Percentiles rank a stretch among this genome's conserved stretches.
Evolutionary conservation across 2,797 vertebrate species (phyloP).

Genomic region (Mareca penelope): DNA sequence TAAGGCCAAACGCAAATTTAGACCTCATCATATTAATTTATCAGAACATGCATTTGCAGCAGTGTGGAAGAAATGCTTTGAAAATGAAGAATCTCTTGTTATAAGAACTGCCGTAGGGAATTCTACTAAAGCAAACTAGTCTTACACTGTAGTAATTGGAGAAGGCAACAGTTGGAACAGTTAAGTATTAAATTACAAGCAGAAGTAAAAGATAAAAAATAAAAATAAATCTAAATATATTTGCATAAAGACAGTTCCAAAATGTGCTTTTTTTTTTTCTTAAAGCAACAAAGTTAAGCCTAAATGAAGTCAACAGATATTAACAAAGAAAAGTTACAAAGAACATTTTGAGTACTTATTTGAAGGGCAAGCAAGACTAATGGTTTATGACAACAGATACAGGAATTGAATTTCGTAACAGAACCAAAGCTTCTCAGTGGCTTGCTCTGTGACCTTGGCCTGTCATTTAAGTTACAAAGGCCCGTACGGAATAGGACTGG

Average conservation of each 20-base stretch:
- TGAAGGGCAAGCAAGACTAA: constrained; percentile 12
- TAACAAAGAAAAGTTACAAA: neutral
- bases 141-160: neutral
- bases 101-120: neutral
- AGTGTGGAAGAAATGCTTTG: neutral
- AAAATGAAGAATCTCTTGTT: neutral
- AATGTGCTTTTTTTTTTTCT: neutral
- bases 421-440: neutral
- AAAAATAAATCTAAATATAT: neutral
- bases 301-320: neutral
- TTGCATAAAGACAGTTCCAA: neutral
- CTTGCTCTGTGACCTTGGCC: neutral
- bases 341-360: neutral
- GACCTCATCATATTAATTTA: neutral
- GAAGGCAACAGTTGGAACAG: neutral
- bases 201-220: neutral
- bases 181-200: neutral
- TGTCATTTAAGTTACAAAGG: neutral
- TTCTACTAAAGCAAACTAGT: neutral
- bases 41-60: neutral
- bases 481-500: neutral
- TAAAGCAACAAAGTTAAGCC: neutral
- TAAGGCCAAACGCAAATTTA: neutral
- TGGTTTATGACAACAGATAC: neutral
- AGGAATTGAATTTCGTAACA: neutral